Evolutionary conservation across 2,888 invertebrate genomes (phyloP), one percentile per base, ranked within the genome.

Genomic region (Enchytraeus crypticus): DNA sequence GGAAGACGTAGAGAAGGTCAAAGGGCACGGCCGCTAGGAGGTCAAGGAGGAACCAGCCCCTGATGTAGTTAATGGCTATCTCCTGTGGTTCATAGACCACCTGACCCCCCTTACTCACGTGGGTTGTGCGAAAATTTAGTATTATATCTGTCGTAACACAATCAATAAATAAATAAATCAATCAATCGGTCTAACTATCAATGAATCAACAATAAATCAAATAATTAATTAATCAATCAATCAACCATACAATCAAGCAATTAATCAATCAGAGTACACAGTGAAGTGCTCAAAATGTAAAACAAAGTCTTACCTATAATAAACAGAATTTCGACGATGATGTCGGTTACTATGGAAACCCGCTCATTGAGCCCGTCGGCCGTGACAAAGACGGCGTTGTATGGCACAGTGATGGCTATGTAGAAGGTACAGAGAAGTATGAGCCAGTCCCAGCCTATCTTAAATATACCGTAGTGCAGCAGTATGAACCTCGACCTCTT

Each of bases 361-460:
- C 73, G 32, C 53, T 62, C 57, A n/a, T 63, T 61, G 26, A 14
- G 27, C 5, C 56, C 45, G 2, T 64, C 85, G 71, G 88, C 88
- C 58, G 84, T 43, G 46, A 32, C 47, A 27, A 60, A 95, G 75
- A 92, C 91, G 64, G 95, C 95, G 78, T 93, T 95, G 81, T 92
- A 96, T 5, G 95, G 95, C 66, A 95, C 95, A 71, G 92, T 88
- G 59, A 95, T 87, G 54, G 95, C 95, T 65, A 95, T 93, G 82
- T 96, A 96, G 81, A 95, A 92, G 62, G 93, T 95, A 69, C 92
- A 92, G 71, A 93, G 86, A 60, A 96, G 85, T 74, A 95, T 92
- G 67, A 95, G 83, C 93, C 95, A 95, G 81, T 96, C 95, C 95
- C 95, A 96, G 81, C 90, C 90, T 69, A 91, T 91, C 83, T 95